Percentiles rank a stretch among this genome's conserved stretches.
phyloP scores from a whole-genome alignment of 2,888 invertebrate species.

The Miltochrista miniata region DNA sequence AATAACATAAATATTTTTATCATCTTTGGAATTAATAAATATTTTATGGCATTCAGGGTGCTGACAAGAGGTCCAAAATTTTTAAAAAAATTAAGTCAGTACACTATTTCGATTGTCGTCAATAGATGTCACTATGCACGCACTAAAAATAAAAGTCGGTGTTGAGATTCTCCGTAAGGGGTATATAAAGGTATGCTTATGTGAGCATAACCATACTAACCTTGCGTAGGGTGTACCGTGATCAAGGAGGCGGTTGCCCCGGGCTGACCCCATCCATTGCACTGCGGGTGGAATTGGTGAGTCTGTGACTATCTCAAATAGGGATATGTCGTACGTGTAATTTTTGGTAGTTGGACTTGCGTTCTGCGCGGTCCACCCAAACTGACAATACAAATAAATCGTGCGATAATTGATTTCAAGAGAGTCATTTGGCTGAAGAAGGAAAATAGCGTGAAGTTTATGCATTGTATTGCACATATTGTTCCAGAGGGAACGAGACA shows the following conservation, averaged over 20 bases:
- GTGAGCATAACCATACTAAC: conserved; percentile 80
- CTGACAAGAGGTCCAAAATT: too few species aligned
- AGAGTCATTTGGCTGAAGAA: too few species aligned
- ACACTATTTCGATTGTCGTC: conserved; percentile 14
- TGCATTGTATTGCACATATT: too few species aligned
- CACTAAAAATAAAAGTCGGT: conserved; percentile 58
- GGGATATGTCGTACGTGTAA: conserved; percentile 85
- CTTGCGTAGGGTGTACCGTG: conserved; percentile 89
- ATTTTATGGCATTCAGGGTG: too few species aligned
- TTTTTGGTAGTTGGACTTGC: conserved; percentile 86
- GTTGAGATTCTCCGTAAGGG: conserved; percentile 42
- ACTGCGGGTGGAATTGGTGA: conserved; percentile 83
- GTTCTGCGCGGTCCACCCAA: conserved; percentile 83
- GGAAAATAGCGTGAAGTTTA: too few species aligned
- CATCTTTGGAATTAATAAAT: too few species aligned
- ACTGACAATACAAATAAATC: too few species aligned
- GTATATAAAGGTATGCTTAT: conserved; percentile 43
- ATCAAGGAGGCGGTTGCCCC: conserved; percentile 87
- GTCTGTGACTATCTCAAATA: conserved; percentile 83
- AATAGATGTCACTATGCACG: conserved; percentile 65
- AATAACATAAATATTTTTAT: too few species aligned
- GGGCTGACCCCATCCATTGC: conserved; percentile 87
- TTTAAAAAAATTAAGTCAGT: too few species aligned
- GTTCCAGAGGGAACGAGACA: too few species aligned
- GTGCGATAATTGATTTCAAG: too few species aligned